Base-by-base conservation (phyloP, 2,797 vertebrate genomes). In the Cuculus canorus region DNA sequence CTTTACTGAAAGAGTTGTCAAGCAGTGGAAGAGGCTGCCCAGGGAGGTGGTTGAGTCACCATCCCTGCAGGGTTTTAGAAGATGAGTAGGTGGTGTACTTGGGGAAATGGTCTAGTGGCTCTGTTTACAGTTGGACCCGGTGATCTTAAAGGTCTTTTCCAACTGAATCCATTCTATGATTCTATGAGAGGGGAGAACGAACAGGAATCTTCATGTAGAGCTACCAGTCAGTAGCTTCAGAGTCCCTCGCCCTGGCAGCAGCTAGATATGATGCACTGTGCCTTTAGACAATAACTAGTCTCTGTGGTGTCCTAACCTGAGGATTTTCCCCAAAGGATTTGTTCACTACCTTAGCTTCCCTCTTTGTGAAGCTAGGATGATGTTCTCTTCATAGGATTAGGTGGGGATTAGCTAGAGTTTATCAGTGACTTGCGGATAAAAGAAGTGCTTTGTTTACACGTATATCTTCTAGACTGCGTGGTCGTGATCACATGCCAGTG, bases 331-430 rank as follows among this genome's bases (percentile, higher is more conserved):
- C 17, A 45, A 68, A 84, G 86, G 68, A 92, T 95, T 94, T 75
- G 37, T 90, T 92, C 39, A 10, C 30, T 82, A 60, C 83, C 56
- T 90, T 82, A 57, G 68, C 66, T 71, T 87, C 50, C 65, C 64
- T 60, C 76, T 92, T 85, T 57, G 75, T 93, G 79, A 75, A 88
- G 45, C 64, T 11, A 8, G 68, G 69, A 85, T 94, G 83, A 71
- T 95, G 86, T 82, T 91, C 90, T 79, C 59, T 63, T 92, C 87
- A 35, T 69, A 64, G 82, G 91, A 94, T 96, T 95, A 97, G 90
- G 88, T 88, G 90, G 73, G 87, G 95, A 94, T 93, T 96, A 94
- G 91, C 90, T 64, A 11, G 56, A 88, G 82, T 94, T 94, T 90
- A 90, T 88, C 90, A 72, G 80, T 0, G 2, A 81, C 43, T 96